phyloP scores from a whole-genome alignment of 1,140 invertebrate species.

The Euglossa dilemma region DNA sequence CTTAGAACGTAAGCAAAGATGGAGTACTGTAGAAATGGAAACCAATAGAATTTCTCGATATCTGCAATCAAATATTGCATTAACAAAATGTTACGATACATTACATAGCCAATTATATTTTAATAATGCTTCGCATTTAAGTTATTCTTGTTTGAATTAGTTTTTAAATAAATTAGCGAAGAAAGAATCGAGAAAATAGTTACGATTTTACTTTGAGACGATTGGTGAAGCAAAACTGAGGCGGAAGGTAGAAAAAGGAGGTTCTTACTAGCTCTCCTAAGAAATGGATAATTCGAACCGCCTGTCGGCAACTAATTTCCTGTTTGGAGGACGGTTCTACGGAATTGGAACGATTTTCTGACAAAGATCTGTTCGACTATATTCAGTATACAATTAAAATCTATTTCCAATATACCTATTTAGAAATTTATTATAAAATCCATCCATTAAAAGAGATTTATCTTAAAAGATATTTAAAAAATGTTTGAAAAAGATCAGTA shows the following conservation, averaged over 20 bases:
- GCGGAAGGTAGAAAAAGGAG: constrained; percentile 45
- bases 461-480: not conserved
- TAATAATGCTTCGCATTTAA: not conserved
- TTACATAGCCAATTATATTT: not conserved
- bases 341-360: constrained; percentile 36
- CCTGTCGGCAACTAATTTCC: constrained; percentile 71
- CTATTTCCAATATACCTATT: not conserved
- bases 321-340: constrained; percentile 54
- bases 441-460: not conserved
- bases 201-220: constrained; percentile 42
- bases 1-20: constrained; percentile 9
- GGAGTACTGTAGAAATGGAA: not conserved
- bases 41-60: not conserved
- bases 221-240: constrained; percentile 50
- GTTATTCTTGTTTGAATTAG: not conserved
- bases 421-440: not conserved
- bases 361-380: constrained; percentile 18
- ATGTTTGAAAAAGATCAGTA: not conserved
- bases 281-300: constrained; percentile 71
- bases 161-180: not conserved
- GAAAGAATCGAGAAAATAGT: not conserved
- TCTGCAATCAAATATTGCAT: not conserved
- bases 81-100: not conserved
- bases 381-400: not conserved
- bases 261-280: constrained; percentile 38